Conservation (phyloP, 1,140 invertebrate species). For the Spodoptera frugiperda region DNA sequence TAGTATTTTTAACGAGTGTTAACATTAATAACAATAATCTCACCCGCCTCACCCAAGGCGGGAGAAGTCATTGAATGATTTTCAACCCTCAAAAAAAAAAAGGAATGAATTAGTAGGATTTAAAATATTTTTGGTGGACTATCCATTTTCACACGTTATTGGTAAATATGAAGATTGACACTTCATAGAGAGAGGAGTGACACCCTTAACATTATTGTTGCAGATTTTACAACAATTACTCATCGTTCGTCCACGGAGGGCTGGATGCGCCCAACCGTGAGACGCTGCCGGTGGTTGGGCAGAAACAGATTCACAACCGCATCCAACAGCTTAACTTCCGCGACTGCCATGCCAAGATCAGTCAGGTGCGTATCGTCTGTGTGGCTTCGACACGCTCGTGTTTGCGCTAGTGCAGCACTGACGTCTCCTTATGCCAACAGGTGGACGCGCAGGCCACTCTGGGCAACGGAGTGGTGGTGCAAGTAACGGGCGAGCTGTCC, state of each 20-base stretch:
- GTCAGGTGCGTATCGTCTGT: constrained; percentile 88
- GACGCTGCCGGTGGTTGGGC: constrained; percentile 94
- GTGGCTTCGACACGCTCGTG: no score
- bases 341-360: constrained; percentile 99
- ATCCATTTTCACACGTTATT: no score
- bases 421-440: constrained; percentile 63
- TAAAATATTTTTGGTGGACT: no score
- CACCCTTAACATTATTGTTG: constrained; percentile 41
- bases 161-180: no score
- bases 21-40: no score
- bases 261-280: constrained; percentile 93
- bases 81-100: no score
- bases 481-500: constrained; percentile 98
- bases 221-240: constrained; percentile 98
- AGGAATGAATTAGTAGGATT: no score
- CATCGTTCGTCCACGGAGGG: constrained; percentile 97
- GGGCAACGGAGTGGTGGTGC: constrained; percentile 97
- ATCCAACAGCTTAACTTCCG: constrained; percentile 98
- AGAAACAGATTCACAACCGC: constrained; percentile 97
- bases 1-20: no score
- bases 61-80: no score
- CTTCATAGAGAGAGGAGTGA: no score
- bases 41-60: no score
- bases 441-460: constrained; percentile 96
- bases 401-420: background rate